phyloP scores from a whole-genome alignment of 2,888 invertebrate genomes.

The Drosophila prolongata region DNA sequence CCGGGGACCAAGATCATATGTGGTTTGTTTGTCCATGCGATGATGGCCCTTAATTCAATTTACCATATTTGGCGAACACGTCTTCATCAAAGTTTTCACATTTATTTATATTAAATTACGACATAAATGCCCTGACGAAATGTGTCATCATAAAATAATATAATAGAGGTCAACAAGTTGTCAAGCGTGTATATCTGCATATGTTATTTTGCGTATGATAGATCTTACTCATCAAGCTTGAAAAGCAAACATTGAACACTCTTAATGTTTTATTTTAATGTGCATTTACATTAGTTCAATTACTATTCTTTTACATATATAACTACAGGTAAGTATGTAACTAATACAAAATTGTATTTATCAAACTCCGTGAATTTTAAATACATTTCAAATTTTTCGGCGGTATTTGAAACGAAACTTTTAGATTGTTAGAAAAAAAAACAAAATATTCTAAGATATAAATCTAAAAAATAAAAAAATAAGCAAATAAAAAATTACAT shows the following conservation, averaged over 20 bases:
- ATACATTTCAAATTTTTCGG: too few relatives aligned
- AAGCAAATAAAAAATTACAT: too few relatives aligned
- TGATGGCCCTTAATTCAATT: constrained; percentile 34
- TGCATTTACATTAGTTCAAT: too few relatives aligned
- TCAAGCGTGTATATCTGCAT: neutral
- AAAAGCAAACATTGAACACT: neutral
- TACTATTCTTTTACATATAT: too few relatives aligned
- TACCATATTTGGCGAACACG: constrained; percentile 11
- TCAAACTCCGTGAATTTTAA: too few relatives aligned
- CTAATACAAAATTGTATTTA: too few relatives aligned
- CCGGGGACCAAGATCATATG: constrained; percentile 5
- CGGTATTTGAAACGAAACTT: too few relatives aligned
- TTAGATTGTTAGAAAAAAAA: too few relatives aligned
- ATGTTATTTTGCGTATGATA: neutral
- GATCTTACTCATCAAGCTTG: neutral
- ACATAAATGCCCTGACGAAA: neutral
- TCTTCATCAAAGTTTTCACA: neutral
- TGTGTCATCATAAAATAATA: neutral
- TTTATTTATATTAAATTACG: constrained; percentile 17
- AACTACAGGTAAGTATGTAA: too few relatives aligned
- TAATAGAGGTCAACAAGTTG: neutral
- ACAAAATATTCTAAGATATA: too few relatives aligned
- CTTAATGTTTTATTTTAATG: too few relatives aligned
- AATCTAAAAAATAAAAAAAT: too few relatives aligned
- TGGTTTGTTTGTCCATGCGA: constrained; percentile 22